Conservation (phyloP, 2,888 invertebrate genomes). For the Fragum whitleyi region DNA sequence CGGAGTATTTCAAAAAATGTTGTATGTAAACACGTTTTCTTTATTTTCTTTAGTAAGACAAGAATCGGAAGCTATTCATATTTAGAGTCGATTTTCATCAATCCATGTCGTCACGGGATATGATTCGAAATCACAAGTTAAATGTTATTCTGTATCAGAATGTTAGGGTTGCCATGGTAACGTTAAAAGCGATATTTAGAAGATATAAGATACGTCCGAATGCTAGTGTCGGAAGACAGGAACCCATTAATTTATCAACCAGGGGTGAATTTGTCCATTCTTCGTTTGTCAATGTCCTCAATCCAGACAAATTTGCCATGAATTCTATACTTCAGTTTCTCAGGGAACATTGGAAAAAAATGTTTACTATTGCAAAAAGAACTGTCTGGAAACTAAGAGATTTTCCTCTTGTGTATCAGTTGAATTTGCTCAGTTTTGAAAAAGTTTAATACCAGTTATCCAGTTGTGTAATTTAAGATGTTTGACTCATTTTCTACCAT, state of each 20-base stretch:
- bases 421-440: too few relatives aligned
- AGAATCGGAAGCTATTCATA: too few relatives aligned
- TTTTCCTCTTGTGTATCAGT: too few relatives aligned
- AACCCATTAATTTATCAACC: constrained; percentile 17
- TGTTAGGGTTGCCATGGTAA: constrained; percentile 7
- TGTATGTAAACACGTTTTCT: too few relatives aligned
- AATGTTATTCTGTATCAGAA: constrained; percentile 2
- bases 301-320: constrained; percentile 2
- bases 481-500: too few relatives aligned
- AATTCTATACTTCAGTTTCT: constrained; percentile 4
- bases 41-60: too few relatives aligned
- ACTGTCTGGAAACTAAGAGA: too few relatives aligned
- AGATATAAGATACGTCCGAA: constrained; percentile 17
- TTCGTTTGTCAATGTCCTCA: background rate
- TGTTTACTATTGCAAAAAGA: too few relatives aligned
- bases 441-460: too few relatives aligned
- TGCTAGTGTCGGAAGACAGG: constrained; percentile 4
- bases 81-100: too few relatives aligned
- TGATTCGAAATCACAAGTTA: background rate
- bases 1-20: too few relatives aligned
- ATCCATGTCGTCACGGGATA: background rate
- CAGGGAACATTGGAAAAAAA: background rate
- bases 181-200: constrained; percentile 1
- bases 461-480: too few relatives aligned
- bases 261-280: background rate